A percentile compares a stretch with the other conserved stretches of the same genome.
Evolutionary conservation across 2,113 vertebrate genomes (phyloP).

Genomic region (Laticauda colubrina): DNA sequence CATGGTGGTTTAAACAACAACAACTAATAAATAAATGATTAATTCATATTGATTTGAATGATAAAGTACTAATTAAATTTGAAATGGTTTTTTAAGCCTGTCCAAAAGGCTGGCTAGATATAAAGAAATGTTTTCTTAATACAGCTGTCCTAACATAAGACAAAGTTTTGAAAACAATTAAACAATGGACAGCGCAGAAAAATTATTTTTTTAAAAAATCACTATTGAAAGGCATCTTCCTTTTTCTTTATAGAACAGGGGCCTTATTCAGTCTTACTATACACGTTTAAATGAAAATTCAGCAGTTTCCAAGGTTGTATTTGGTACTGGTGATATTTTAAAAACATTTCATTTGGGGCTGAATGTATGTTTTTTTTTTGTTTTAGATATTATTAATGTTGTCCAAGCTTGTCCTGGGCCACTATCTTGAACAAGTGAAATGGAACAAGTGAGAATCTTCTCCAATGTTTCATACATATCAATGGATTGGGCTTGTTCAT

Average conservation of each 20-base stretch:
- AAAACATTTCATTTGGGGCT: slow-evolving; percentile 56
- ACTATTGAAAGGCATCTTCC: slow-evolving; percentile 45
- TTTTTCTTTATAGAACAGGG: slow-evolving; percentile 53
- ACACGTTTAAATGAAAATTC: slow-evolving; percentile 57
- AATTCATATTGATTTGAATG: slow-evolving; percentile 36
- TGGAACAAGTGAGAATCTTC: background rate
- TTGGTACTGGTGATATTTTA: slow-evolving; percentile 57
- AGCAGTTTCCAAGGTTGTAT: slow-evolving; percentile 57
- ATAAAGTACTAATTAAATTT: slow-evolving; percentile 36
- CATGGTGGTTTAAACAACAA: background rate
- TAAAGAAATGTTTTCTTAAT: slow-evolving; percentile 48
- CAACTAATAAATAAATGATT: background rate
- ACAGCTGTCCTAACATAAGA: slow-evolving; percentile 3
- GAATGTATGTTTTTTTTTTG: slow-evolving; percentile 60
- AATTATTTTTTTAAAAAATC: slow-evolving; percentile 26
- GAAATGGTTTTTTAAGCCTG: slow-evolving; percentile 32
- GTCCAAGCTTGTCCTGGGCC: background rate
- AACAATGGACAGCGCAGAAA: slow-evolving; percentile 31
- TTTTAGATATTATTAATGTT: slow-evolving; percentile 52
- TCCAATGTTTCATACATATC: background rate
- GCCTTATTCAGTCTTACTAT: slow-evolving; percentile 63
- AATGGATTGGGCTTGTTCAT: slow-evolving; percentile 47
- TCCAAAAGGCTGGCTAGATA: slow-evolving; percentile 36
- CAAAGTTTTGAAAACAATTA: background rate
- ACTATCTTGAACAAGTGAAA: background rate